Conservation (phyloP, 2,797 vertebrate species). For the Fratercula arctica region DNA sequence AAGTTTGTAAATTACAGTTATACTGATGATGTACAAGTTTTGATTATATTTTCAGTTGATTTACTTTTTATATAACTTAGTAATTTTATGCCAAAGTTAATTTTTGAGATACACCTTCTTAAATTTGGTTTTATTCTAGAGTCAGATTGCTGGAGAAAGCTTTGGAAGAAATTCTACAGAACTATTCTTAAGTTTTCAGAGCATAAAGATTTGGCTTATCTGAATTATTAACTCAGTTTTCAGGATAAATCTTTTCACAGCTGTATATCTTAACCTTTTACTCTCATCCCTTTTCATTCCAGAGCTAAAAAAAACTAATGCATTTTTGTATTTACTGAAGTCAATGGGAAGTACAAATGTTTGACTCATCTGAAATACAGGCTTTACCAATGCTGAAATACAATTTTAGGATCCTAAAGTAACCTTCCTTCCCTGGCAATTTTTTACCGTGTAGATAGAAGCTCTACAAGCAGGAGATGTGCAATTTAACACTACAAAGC, state of each 20-base stretch:
- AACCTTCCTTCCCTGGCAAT: neutral
- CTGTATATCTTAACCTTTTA: neutral
- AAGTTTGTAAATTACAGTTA: neutral
- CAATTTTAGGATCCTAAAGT: neutral
- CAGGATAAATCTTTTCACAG: neutral
- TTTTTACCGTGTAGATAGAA: neutral
- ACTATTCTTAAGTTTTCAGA: neutral
- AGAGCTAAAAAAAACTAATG: neutral
- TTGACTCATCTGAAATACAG: neutral
- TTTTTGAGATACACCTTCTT: neutral
- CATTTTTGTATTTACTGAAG: neutral
- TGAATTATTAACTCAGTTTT: neutral
- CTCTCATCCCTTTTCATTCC: neutral
- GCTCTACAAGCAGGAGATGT: neutral
- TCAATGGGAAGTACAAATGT: neutral
- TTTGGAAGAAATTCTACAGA: neutral
- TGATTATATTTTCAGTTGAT: neutral
- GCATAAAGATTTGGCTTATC: neutral
- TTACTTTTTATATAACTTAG: neutral
- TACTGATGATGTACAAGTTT: neutral
- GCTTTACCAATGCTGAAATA: neutral
- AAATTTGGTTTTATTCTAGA: neutral
- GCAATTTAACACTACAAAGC: neutral
- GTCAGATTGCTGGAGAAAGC: neutral
- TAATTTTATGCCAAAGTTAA: neutral